Evolutionary conservation across 2,888 invertebrate genomes (phyloP), one percentile per base, ranked within the genome.

Genomic region (Erebia epiphron): DNA sequence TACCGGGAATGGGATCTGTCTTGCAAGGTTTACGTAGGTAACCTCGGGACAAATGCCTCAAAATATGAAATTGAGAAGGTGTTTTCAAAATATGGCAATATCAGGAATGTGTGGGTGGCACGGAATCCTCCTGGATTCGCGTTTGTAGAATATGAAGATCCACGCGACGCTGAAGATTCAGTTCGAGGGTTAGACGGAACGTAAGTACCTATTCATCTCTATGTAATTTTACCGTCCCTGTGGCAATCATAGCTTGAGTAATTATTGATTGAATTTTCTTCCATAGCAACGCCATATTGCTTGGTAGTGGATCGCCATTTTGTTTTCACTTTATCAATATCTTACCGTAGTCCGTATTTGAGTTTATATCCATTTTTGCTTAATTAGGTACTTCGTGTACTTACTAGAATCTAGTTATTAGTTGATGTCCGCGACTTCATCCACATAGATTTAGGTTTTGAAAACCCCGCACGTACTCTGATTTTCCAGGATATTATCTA

Each of bases 71-170:
- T 97, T 72, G 98, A 98, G 87, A 97, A 96, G 81, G 95, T 97
- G 11, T 98, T 98, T 87, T 95, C 96, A 71, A 97, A 97, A 88
- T 98, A 97, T 87, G 98, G 98, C 10, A 97, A 97, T 57, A 94
- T 98, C 75, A 95, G 97, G 79, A 98, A 98, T 89, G 98, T 98
- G 63, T 98, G 98, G 98, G 98, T 98, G 67, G 98, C 98, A 0
- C 94, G 98, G 81, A 98, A 98, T 85, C 98, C 98, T 56, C 98
- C 98, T 8, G 98, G 98, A 18, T 98, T 98, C 90, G 98, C 98
- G 0, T 98, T 98, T 88, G 97, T 97, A 5, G 98, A 98, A 88
- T 98, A 95, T 86, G 97, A 98, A 91, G 98, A 98, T 82, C 95
- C 96, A 16, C 92, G 98, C 74, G 98, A 98, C 85, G 98, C 98